phyloP scores from a whole-genome alignment of 2,113 vertebrate genomes.

The Terrapene triunguis region DNA sequence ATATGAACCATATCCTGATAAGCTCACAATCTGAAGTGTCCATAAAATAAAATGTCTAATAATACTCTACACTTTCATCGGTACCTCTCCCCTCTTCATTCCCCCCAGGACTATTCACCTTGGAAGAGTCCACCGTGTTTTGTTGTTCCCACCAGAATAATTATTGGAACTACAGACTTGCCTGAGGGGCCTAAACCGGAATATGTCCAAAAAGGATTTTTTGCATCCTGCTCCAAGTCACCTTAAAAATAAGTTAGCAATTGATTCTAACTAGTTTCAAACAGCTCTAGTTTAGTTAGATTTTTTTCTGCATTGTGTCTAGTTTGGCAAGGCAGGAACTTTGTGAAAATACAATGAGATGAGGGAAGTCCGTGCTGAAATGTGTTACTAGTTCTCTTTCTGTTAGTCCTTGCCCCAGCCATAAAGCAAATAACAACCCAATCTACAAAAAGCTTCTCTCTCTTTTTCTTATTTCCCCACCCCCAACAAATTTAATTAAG shows the following conservation, averaged over 20 bases:
- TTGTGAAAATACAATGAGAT: too few relatives aligned
- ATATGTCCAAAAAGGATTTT: background rate
- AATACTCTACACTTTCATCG: background rate
- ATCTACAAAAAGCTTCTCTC: background rate
- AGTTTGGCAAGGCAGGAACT: background rate
- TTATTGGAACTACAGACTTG: background rate
- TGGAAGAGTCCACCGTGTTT: background rate
- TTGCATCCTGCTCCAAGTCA: background rate
- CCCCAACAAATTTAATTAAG: constrained; percentile 75
- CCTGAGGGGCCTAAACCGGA: background rate
- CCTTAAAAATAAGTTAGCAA: background rate
- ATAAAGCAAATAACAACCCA: background rate
- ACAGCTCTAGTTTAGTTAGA: background rate
- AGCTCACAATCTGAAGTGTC: background rate
- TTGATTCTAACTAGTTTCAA: background rate
- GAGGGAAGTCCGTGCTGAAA: background rate
- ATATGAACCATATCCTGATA: background rate
- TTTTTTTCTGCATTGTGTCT: background rate
- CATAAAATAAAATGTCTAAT: background rate
- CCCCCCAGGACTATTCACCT: background rate
- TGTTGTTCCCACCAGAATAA: background rate
- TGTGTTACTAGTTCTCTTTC: background rate
- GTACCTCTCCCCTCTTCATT: background rate
- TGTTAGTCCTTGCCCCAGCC: background rate
- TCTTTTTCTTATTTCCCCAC: constrained; percentile 26